These are phyloP conservation scores for Varecia variegata DNA, from an alignment of 2,797 vertebrate species.

Conservation along the genomic window DNA sequence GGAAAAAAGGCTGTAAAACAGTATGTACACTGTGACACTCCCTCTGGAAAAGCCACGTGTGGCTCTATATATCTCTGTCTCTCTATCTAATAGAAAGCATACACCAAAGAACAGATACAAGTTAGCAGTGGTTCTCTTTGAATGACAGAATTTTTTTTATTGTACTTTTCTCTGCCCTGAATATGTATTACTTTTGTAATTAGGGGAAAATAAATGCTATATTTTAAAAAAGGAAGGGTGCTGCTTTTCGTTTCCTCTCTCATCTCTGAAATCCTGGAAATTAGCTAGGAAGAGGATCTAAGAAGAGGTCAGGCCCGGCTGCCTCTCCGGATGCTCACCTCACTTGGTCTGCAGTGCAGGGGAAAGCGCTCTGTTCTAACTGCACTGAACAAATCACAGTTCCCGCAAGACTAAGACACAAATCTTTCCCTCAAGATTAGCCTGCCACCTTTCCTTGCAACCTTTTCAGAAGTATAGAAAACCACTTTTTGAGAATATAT, in stretches of 20 bases:
- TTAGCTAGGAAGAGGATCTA: not conserved
- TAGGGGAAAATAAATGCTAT: not conserved
- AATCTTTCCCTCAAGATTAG: not conserved
- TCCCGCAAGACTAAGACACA: not conserved
- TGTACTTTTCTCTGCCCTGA: not conserved
- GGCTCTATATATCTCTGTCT: not conserved
- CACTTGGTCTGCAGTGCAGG: not conserved
- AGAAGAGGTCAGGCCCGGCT: not conserved
- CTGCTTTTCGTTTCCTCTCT: not conserved
- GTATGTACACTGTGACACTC: not conserved
- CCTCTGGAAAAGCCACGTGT: not conserved
- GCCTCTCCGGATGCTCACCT: not conserved
- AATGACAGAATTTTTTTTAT: not conserved
- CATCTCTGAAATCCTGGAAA: not conserved
- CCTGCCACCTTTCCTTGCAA: not conserved
- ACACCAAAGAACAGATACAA: not conserved
- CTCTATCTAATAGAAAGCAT: not conserved
- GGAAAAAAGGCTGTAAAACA: not conserved
- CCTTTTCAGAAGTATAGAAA: not conserved
- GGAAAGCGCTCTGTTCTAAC: not conserved
- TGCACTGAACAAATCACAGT: not conserved
- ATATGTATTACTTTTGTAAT: constrained; percentile 15
- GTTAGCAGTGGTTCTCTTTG: not conserved
- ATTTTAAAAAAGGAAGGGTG: not conserved
- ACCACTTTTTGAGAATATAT: not conserved